Conservation (phyloP, 1,140 invertebrate genomes). For the Samia ricini region DNA sequence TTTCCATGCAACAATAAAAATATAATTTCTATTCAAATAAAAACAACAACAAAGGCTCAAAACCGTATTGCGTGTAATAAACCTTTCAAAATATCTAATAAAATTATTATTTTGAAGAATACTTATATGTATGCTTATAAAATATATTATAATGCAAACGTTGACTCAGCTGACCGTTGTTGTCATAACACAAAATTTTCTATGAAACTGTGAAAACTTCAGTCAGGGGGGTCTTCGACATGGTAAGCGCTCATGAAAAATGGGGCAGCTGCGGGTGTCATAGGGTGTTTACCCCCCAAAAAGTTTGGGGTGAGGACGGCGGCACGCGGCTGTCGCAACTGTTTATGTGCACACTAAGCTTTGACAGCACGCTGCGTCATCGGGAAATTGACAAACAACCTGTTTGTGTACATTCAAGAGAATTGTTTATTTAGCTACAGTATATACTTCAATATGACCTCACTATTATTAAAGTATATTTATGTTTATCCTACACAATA, state of each 20-base stretch:
- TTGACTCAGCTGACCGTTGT: conserved; percentile 49
- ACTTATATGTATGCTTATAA: background rate
- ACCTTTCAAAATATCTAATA: too few species aligned
- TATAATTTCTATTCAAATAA: background rate
- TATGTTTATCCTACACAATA: background rate
- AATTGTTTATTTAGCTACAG: background rate
- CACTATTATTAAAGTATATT: background rate
- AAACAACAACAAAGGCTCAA: too few species aligned
- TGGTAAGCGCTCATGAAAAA: conserved; percentile 51
- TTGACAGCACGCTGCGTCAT: conserved; percentile 57
- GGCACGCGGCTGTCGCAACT: conserved; percentile 35
- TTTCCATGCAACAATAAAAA: background rate
- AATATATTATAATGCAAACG: background rate
- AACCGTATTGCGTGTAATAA: too few species aligned
- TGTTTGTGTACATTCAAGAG: conserved; percentile 28
- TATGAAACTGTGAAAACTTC: conserved; percentile 41
- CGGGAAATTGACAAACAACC: conserved; percentile 59
- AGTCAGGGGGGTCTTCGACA: conserved; percentile 24
- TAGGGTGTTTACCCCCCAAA: conserved; percentile 14
- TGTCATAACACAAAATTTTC: conserved; percentile 51
- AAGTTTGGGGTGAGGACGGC: conserved; percentile 19
- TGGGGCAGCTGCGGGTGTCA: conserved; percentile 29
- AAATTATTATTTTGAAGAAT: too few species aligned
- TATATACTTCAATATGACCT: background rate
- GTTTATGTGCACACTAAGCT: conserved; percentile 60